Evolutionary conservation across 2,797 vertebrate species (phyloP), one percentile per base, ranked within the genome.

Genomic region (Alcedo quadribrachys): DNA sequence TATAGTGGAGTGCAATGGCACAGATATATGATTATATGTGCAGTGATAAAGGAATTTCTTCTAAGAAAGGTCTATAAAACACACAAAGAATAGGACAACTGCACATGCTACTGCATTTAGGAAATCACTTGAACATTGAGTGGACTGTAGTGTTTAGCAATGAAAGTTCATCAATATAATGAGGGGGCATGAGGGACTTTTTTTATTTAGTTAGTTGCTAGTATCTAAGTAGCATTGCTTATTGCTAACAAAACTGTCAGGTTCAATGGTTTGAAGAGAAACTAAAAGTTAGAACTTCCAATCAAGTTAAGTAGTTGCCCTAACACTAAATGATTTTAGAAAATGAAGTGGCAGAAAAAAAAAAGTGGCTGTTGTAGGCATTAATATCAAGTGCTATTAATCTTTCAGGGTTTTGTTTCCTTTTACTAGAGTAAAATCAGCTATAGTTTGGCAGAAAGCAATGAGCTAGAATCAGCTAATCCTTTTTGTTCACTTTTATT

Each of bases 101-200:
- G 19, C 68, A 50, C 18, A 78, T 43, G 20, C 7, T 68, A 16
- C 20, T 68, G 35, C 30, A 35, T 65, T 91, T 71, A 82, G 42
- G 21, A 63, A 73, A 78, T 54, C 27, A 9, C 16, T 77, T 81
- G 37, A 70, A 67, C 45, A 60, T 48, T 33, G 19, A 61, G 9
- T 57, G 2, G 9, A 70, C 2, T 21, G 6, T 18, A 66, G n/a
- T 40, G 14, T 55, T 40, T 33, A 45, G 9, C 30, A 78, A 19
- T 3, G 60, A 19, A 54, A 42, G 2, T 22, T 57, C 15, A 53
- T 55, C 13, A 78, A 51, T 66, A 67, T 63, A 43, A 67, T 42
- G 10, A 69, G 5, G 6, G 22, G 3, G 3, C 2, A 0, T 6
- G 7, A 33, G 5, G 4, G 5, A 0, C 14, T 46, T 58, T 55